phyloP scores from a whole-genome alignment of 2,113 vertebrate species.

The Hiodon tergisus region DNA sequence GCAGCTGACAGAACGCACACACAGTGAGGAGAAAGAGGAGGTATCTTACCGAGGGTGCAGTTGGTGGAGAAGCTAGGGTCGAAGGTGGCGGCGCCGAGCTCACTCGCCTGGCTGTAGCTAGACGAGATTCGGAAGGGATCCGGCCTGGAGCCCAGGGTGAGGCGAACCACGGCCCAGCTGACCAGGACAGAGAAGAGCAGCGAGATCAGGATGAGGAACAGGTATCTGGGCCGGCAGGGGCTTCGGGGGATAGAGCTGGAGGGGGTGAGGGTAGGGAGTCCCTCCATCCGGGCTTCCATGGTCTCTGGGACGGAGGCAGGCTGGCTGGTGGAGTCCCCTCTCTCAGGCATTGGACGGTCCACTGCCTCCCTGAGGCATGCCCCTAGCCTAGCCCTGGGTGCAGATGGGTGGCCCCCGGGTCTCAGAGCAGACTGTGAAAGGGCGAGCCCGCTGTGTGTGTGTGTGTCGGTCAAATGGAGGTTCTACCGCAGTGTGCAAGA shows the following conservation, averaged over 20 bases:
- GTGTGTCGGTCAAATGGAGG: not conserved
- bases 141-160: slow-evolving; percentile 50
- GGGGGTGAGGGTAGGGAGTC: slow-evolving; percentile 27
- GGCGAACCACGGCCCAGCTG: slow-evolving; percentile 70
- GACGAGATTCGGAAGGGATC: slow-evolving; percentile 60
- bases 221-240: slow-evolving; percentile 47
- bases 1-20: not conserved
- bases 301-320: slow-evolving; percentile 34
- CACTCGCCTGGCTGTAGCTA: slow-evolving; percentile 54
- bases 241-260: slow-evolving; percentile 19
- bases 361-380: slow-evolving; percentile 43
- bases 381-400: not conserved
- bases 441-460: not conserved
- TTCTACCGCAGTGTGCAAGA: not conserved
- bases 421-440: slow-evolving; percentile 1
- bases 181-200: slow-evolving; percentile 68
- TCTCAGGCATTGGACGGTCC: slow-evolving; percentile 37
- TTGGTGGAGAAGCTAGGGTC: slow-evolving; percentile 66
- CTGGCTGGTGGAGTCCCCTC: slow-evolving; percentile 29
- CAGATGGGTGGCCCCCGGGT: not conserved
- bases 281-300: slow-evolving; percentile 33
- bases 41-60: slow-evolving; percentile 65
- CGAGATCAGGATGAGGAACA: slow-evolving; percentile 54
- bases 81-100: slow-evolving; percentile 51
- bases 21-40: too few species aligned